A percentile compares a stretch with the other conserved stretches of the same genome.
phyloP scores from a whole-genome alignment of 2,797 vertebrate species.

The Lacerta agilis region DNA sequence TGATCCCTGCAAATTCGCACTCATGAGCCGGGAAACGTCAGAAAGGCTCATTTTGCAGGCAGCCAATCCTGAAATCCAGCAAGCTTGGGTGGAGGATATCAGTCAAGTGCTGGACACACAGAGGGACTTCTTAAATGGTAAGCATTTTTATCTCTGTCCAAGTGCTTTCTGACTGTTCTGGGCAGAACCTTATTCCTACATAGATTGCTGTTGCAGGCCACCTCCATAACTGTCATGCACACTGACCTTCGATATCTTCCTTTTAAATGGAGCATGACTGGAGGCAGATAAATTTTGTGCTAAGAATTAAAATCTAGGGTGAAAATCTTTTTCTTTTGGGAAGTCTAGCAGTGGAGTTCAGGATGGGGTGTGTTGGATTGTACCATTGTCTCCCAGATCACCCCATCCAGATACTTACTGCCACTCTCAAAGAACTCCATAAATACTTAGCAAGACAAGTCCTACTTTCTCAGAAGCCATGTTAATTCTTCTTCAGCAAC shows the following conservation, averaged over 20 bases:
- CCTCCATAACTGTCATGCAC: neutral
- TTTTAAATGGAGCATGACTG: neutral
- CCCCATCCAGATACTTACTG: too few relatives aligned
- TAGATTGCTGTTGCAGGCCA: neutral
- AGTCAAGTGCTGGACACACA: slow-evolving; percentile 91
- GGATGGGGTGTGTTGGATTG: neutral
- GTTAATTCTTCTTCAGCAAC: too few relatives aligned
- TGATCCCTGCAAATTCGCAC: slow-evolving; percentile 94
- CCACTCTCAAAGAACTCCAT: too few relatives aligned
- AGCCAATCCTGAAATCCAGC: slow-evolving; percentile 92
- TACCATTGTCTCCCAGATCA: too few relatives aligned
- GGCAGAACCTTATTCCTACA: neutral
- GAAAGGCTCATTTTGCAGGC: slow-evolving; percentile 94
- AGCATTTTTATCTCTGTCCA: slow-evolving; percentile 23
- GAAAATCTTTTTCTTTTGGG: neutral
- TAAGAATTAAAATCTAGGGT: neutral
- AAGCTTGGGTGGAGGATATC: slow-evolving; percentile 94
- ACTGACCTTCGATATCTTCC: neutral
- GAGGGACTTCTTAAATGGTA: slow-evolving; percentile 93
- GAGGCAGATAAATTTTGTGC: neutral
- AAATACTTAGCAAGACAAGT: too few relatives aligned
- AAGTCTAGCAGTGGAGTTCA: neutral
- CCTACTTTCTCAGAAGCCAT: too few relatives aligned
- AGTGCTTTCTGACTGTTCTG: neutral
- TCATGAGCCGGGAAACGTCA: slow-evolving; percentile 88